A percentile compares a stretch with the other conserved stretches of the same genome.
Evolutionary conservation across 2,113 vertebrate genomes (phyloP).

Genomic region (Eretmochelys imbricata): DNA sequence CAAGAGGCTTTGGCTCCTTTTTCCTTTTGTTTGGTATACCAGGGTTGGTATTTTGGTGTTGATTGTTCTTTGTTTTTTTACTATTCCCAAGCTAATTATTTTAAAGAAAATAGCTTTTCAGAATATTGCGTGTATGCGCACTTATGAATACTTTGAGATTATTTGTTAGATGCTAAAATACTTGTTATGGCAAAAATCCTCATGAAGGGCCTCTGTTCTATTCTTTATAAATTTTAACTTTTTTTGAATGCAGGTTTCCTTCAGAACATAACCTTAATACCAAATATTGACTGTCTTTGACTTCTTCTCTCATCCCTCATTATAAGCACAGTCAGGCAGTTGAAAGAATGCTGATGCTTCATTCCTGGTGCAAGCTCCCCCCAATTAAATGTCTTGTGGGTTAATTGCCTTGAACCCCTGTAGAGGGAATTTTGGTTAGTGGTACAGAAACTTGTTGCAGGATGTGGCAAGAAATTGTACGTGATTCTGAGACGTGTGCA

Average conservation of each 20-base stretch:
- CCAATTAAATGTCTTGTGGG: not conserved
- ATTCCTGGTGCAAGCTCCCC: constrained; percentile 10
- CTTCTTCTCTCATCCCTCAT: not conserved
- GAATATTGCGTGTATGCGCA: not conserved
- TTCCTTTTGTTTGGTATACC: not conserved
- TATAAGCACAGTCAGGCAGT: constrained; percentile 38
- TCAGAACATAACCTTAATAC: not conserved
- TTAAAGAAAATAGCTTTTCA: not conserved
- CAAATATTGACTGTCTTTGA: constrained; percentile 35
- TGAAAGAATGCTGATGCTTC: not conserved
- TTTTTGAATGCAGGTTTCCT: constrained; percentile 12
- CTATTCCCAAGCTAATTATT: not conserved
- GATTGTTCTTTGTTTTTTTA: not conserved
- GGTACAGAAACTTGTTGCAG: constrained; percentile 53
- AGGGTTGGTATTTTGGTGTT: not conserved
- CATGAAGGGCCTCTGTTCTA: not conserved
- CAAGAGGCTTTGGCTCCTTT: not conserved
- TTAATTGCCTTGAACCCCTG: constrained; percentile 58
- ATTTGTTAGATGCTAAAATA: not conserved
- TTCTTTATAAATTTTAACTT: constrained; percentile 8
- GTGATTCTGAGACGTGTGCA: constrained; percentile 12
- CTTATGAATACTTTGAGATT: not conserved
- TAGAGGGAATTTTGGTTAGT: constrained; percentile 62
- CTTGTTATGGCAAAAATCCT: not conserved
- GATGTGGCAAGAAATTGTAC: constrained; percentile 19